Percentiles rank a stretch among this genome's conserved stretches.
Conservation (phyloP, 2,888 invertebrate species). For the Aphodius sticticus region DNA sequence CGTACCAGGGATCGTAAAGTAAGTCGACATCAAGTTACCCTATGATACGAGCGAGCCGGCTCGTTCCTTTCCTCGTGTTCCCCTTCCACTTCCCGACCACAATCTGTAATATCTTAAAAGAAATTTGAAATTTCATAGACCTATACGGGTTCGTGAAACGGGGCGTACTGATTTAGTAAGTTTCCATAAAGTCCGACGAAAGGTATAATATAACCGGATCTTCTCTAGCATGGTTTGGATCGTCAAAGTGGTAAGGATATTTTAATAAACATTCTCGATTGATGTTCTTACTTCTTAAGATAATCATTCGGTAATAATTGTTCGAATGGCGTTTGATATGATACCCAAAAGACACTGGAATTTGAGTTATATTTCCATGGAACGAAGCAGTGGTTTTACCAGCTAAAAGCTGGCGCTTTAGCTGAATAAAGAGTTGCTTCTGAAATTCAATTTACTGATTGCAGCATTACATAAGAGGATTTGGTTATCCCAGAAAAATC, state of each 20-base stretch:
- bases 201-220: conserved; percentile 5
- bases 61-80: not conserved
- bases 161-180: conserved; percentile 20
- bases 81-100: not conserved
- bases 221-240: not conserved
- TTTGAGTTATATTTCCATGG: too few species aligned
- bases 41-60: not conserved
- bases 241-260: not conserved
- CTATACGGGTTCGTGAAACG: conserved; percentile 20
- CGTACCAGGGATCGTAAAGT: conserved; percentile 19
- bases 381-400: too few species aligned
- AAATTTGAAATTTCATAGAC: conserved; percentile 25
- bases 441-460: too few species aligned
- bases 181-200: not conserved
- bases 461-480: too few species aligned
- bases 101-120: conserved; percentile 25
- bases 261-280: not conserved
- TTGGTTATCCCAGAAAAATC: too few species aligned
- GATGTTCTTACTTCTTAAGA: too few species aligned
- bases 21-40: conserved; percentile 8
- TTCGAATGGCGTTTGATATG: too few species aligned
- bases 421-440: too few species aligned
- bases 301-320: too few species aligned
- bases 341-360: too few species aligned
- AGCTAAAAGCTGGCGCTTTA: too few species aligned